Base-by-base conservation (phyloP, 2,113 vertebrate genomes). In the Oreochromis niloticus region DNA sequence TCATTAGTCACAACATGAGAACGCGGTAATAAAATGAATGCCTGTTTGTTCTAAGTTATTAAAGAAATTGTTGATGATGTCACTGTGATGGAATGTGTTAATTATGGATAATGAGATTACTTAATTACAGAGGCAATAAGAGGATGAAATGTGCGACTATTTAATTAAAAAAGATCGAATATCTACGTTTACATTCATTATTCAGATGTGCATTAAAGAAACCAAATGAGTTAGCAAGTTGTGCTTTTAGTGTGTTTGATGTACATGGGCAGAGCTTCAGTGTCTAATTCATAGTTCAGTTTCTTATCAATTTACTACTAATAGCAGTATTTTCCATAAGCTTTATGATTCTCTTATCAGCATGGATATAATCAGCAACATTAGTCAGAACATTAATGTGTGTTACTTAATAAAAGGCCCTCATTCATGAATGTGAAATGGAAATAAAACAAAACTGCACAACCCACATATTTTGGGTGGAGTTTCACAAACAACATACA, bases 61-160 rank as follows among this genome's bases (percentile, higher is more conserved):
- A 81, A 63, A 80, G 52, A 82, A 81, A 78, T 30, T 59, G n/a
- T 46, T 19, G 41, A 43, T 78, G 91, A 90, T 89, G 48, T 92
- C 85, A 85, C n/a, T 66, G 27, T 85, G 73, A 90, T 85, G 61
- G 32, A 90, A 79, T 6, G 30, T 75, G 80, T 71, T 92, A 83
- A 90, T 91, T 90, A 71, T 6, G 83, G 82, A 78, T 83, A 73
- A 83, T 48, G 55, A 75, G 46, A 68, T 87, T 36, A 84, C 59
- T 87, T 88, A 50, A 85, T 88, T 87, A 46, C 3, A 36, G 8
- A 34, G 61, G 50, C 66, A 79, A 10, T 4, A 17, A 48, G 3
- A 46, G 4, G 13, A 48, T 57, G 48, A 84, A 82, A 71, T 39
- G 34, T 12, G 34, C 19, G 32, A 80, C 54, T 30, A 68, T 50